phyloP scores from a whole-genome alignment of 2,113 vertebrate genomes.

The Callipepla californica region DNA sequence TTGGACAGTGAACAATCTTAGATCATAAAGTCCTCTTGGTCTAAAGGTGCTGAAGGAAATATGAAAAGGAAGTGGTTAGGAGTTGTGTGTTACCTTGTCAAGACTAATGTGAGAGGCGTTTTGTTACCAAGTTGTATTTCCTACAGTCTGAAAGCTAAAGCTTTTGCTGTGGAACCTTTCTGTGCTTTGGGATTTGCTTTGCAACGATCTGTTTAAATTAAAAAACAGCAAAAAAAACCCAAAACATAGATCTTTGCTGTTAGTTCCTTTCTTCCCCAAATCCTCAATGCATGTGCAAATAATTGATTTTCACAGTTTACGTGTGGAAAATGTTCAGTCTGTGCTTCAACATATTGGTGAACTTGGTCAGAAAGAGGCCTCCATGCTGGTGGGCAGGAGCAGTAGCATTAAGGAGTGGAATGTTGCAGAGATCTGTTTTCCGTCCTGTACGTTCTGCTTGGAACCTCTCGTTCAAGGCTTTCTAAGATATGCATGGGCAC shows the following conservation, averaged over 20 bases:
- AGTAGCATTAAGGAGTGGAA: neutral
- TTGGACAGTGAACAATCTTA: neutral
- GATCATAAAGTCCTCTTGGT: neutral
- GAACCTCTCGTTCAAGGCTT: neutral
- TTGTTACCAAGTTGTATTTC: neutral
- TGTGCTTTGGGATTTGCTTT: neutral
- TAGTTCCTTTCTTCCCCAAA: neutral
- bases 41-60: neutral
- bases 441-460: neutral
- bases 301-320: neutral
- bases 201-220: neutral
- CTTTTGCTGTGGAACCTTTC: neutral
- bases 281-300: neutral
- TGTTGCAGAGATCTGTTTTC: neutral
- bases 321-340: neutral
- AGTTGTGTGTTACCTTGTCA: neutral
- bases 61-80: neutral
- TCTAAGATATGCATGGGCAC: neutral
- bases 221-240: neutral
- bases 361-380: neutral
- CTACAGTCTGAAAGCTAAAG: neutral
- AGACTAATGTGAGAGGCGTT: rapidly evolving
- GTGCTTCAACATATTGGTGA: neutral
- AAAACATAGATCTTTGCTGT: neutral
- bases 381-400: neutral